Conservation (phyloP, 2,113 vertebrate species). For the Chroicocephalus ridibundus region DNA sequence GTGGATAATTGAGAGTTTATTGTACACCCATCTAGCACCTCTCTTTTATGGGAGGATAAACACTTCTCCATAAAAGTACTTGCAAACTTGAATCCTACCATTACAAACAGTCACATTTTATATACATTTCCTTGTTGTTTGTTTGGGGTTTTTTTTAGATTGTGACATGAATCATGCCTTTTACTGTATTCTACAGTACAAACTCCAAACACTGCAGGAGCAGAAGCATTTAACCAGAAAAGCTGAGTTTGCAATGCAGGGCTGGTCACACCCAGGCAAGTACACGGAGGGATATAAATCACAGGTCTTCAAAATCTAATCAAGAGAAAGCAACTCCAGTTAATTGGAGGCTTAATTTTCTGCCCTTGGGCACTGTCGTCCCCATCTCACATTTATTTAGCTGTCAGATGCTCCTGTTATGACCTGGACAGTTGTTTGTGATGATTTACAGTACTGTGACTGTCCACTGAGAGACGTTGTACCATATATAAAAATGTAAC, state of each 20-base stretch:
- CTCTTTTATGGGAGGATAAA: slow-evolving; percentile 33
- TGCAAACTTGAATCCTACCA: not conserved
- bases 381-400: not conserved
- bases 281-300: not conserved
- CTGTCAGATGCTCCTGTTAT: not conserved
- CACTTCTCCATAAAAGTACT: not conserved
- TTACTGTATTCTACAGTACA: slow-evolving; percentile 5
- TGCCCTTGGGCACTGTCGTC: not conserved
- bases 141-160: not conserved
- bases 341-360: not conserved
- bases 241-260: not conserved
- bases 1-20: not conserved
- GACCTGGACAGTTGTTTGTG: not conserved
- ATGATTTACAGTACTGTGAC: not conserved
- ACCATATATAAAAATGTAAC: not conserved
- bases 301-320: not conserved
- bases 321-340: not conserved
- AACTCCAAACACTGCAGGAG: slow-evolving; percentile 16
- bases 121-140: not conserved
- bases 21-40: slow-evolving; percentile 9
- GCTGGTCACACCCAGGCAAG: not conserved
- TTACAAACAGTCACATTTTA: not conserved
- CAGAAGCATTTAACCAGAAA: not conserved
- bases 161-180: slow-evolving; percentile 26
- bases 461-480: not conserved